A percentile compares a stretch with the other conserved stretches of the same genome.
These are phyloP conservation scores for Notamacropus eugenii DNA, from an alignment of 2,797 vertebrate genomes.

Conservation along the genomic window DNA sequence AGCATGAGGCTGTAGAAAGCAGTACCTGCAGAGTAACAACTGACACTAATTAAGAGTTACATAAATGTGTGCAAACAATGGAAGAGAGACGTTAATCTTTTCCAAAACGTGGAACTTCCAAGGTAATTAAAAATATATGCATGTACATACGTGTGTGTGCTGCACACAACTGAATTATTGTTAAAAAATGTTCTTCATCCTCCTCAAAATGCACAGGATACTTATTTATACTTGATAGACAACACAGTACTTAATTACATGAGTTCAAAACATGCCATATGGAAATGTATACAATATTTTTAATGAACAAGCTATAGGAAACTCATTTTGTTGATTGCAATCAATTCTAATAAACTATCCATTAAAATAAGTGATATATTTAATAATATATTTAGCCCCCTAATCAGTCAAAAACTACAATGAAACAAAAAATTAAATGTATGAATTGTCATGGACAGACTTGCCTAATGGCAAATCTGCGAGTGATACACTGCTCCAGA, in stretches of 20 bases:
- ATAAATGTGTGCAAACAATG: not conserved
- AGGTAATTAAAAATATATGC: not conserved
- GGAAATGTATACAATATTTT: not conserved
- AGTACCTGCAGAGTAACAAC: not conserved
- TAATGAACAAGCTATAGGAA: not conserved
- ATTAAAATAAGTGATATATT: not conserved
- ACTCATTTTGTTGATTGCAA: not conserved
- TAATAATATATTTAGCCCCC: not conserved
- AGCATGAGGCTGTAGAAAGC: not conserved
- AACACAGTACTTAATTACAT: conserved; percentile 13
- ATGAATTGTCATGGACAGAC: not conserved
- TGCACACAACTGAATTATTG: not conserved
- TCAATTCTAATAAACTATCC: not conserved
- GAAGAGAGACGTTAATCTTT: conserved; percentile 9
- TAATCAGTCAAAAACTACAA: not conserved
- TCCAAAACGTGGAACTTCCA: not conserved
- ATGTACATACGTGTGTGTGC: no score
- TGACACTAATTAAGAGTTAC: not conserved
- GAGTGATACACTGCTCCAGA: not conserved
- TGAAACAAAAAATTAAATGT: not conserved
- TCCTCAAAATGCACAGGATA: not conserved
- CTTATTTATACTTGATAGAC: conserved; percentile 10
- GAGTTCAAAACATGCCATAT: conserved; percentile 37
- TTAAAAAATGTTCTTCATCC: not conserved
- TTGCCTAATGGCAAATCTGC: not conserved